Evolutionary conservation across 2,888 invertebrate species (phyloP), one percentile per base, ranked within the genome.

Genomic region (Mimumesa dahlbomi): DNA sequence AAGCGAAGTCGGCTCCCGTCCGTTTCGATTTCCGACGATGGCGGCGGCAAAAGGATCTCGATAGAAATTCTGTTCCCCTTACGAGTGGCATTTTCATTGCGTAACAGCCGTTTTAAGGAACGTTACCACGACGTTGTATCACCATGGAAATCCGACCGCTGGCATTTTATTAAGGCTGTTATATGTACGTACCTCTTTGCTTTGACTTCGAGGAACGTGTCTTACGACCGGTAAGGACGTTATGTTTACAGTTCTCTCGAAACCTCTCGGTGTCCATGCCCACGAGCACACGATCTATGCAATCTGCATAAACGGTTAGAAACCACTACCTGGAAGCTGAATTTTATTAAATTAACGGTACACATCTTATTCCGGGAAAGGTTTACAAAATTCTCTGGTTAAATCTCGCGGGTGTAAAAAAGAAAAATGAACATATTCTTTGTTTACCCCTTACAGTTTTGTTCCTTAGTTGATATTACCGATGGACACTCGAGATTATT

Each of bases 281-380:
- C 34, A 43, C 61, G 57, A 54, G 54, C 31, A 38, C n/a, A n/a
- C 16, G 29, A 29, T 22, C 34, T 40, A 19, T 40, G 46, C 54
- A 58, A 68, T 77, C 59, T 63, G 70, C 77, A 74, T 66, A 61
- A 65, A 70, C 52, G 49, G 46, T 57, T 53, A 61, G 57, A 46
- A 40, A 40, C 53, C 56, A 46, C 50, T 53, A 45, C 69, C 57
- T 48, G 67, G 64, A 56, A 67, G 46, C 46, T 34, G 59, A 57
- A 59, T 71, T 71, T 75, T 58, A 66, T 63, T 66, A 46, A 75
- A 63, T 75, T 71, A 75, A 75, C 75, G 75, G 75, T 66, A 66
- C 49, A 7, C 56, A 14, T 38, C 50, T 29, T 38, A 18, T 59
- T 38, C 29, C 11, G 22, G 9, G 52, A 31, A 46, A 18, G 21